A percentile compares a stretch with the other conserved stretches of the same genome.
Conservation (phyloP, 2,797 vertebrate species). For the Trichosurus vulpecula region DNA sequence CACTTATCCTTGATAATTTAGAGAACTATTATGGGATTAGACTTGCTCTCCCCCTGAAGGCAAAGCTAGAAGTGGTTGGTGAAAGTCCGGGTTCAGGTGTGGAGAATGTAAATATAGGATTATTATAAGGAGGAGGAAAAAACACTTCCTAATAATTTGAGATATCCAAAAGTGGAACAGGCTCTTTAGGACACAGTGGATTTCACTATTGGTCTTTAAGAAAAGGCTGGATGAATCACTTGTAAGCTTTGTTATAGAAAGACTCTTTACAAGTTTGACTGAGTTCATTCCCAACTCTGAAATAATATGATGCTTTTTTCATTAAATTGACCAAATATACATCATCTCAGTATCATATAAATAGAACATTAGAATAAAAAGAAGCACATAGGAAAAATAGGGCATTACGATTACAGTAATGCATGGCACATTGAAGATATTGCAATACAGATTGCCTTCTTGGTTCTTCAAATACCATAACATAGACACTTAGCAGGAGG, state of each 20-base stretch:
- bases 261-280: neutral
- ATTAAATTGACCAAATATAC: neutral
- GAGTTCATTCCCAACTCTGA: neutral
- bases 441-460: slow-evolving; percentile 7
- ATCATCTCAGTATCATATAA: neutral
- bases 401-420: slow-evolving; percentile 4
- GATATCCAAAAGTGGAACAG: neutral
- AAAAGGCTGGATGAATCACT: neutral
- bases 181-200: neutral
- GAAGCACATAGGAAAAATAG: slow-evolving; percentile 8
- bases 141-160: neutral
- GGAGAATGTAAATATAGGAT: neutral
- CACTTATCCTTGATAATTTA: neutral
- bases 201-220: neutral
- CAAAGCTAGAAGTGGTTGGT: neutral
- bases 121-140: neutral
- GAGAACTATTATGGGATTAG: neutral
- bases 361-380: neutral
- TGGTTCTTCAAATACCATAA: slow-evolving; percentile 22
- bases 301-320: neutral
- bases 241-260: neutral
- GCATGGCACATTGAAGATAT: neutral
- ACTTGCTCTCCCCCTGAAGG: neutral
- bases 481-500: slow-evolving; percentile 13
- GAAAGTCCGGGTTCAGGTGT: neutral